Evolutionary conservation across 2,113 vertebrate species (phyloP).

Genomic region (Sceloporus tristichus): DNA sequence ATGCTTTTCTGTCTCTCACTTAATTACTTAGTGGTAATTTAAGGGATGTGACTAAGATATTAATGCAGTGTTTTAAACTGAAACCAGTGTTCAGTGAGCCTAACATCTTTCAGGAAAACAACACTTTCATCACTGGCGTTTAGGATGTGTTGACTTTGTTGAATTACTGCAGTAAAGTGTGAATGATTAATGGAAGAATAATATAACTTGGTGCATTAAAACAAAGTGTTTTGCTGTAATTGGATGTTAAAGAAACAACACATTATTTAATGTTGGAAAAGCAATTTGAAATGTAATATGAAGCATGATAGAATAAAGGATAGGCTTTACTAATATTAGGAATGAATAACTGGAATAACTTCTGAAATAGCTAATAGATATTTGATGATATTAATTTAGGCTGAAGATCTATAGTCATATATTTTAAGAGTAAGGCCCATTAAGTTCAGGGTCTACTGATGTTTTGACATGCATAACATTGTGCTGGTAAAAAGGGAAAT

Average conservation of each 20-base stretch:
- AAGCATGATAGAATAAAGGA: slow-evolving; percentile 27
- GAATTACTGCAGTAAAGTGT: slow-evolving; percentile 36
- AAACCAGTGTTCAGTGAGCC: slow-evolving; percentile 41
- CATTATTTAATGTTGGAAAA: slow-evolving; percentile 34
- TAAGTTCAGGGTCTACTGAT: neutral
- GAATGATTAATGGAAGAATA: slow-evolving; percentile 15
- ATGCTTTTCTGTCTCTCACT: slow-evolving; percentile 61
- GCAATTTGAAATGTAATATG: slow-evolving; percentile 32
- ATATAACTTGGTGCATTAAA: slow-evolving; percentile 41
- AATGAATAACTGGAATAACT: slow-evolving; percentile 7
- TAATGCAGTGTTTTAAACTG: slow-evolving; percentile 37
- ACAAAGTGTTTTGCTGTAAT: slow-evolving; percentile 30
- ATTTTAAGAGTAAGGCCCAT: neutral
- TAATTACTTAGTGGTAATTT: slow-evolving; percentile 66
- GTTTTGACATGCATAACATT: neutral
- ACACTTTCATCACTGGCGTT: slow-evolving; percentile 15
- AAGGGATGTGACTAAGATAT: slow-evolving; percentile 48
- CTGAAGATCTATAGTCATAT: neutral
- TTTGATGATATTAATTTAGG: neutral
- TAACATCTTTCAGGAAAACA: slow-evolving; percentile 33
- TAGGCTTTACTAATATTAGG: slow-evolving; percentile 30
- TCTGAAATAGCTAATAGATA: neutral
- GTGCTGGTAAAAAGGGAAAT: neutral
- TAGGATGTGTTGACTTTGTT: slow-evolving; percentile 36
- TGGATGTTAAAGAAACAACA: slow-evolving; percentile 30